These are phyloP conservation scores for Scophthalmus maximus DNA, from an alignment of 2,113 vertebrate genomes.

Conservation along the genomic window DNA sequence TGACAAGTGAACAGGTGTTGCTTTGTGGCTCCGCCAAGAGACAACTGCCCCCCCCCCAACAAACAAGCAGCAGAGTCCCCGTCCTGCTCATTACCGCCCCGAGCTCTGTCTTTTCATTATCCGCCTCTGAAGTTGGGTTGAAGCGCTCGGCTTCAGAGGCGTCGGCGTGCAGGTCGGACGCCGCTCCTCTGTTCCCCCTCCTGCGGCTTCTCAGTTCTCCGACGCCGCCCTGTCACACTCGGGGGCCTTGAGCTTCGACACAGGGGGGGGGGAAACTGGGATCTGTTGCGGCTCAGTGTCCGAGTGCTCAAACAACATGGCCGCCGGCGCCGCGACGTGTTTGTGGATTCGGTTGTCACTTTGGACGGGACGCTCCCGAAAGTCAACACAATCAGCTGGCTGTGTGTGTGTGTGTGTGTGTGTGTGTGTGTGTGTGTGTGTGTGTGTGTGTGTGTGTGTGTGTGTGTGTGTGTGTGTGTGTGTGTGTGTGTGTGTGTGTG, in stretches of 20 bases:
- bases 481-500: conserved; percentile 21
- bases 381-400: conserved; percentile 26
- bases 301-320: not conserved
- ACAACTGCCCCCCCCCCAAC: too few relatives aligned
- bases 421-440: conserved; percentile 15
- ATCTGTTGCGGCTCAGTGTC: not conserved
- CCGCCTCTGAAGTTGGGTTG: too few relatives aligned
- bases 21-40: conserved; percentile 64
- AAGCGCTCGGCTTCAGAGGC: too few relatives aligned
- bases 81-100: not conserved
- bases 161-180: too few relatives aligned
- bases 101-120: too few relatives aligned
- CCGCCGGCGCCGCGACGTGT: too few relatives aligned
- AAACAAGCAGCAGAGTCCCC: not conserved
- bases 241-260: too few relatives aligned
- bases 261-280: too few relatives aligned
- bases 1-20: conserved; percentile 82
- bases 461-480: conserved; percentile 22
- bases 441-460: conserved; percentile 19
- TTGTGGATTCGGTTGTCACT: too few relatives aligned
- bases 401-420: conserved; percentile 36
- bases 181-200: too few relatives aligned
- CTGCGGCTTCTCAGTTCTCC: too few relatives aligned
- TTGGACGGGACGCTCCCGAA: not conserved
- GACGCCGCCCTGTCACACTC: not conserved